Conservation (phyloP, 1,140 invertebrate genomes). For the Bathynomus jamesi region DNA sequence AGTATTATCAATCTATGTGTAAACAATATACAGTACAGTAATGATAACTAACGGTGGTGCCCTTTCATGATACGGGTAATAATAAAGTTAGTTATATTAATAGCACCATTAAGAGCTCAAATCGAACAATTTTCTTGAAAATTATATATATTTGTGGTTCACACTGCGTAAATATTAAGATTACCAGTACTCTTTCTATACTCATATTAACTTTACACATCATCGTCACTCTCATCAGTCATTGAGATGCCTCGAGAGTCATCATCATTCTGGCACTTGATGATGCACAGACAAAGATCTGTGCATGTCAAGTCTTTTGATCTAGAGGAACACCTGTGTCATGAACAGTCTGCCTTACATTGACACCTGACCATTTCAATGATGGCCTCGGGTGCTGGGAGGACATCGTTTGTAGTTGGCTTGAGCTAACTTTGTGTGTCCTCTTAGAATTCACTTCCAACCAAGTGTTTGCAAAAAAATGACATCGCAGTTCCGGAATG, state of each 20-base stretch:
- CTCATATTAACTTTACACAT: no score
- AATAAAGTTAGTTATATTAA: no score
- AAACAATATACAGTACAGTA: no score
- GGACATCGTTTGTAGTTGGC: slow-evolving; percentile 3
- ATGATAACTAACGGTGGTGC: no score
- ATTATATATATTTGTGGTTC: no score
- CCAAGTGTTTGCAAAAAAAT: slow-evolving; percentile 13
- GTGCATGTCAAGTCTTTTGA: not conserved
- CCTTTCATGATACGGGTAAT: no score
- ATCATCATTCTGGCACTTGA: not conserved
- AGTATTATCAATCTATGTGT: no score
- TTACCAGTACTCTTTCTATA: no score
- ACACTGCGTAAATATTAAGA: no score
- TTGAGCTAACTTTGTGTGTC: slow-evolving; percentile 3
- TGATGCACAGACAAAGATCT: not conserved
- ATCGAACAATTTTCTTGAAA: no score
- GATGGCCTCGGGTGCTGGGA: not conserved
- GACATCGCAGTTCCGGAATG: slow-evolving; percentile 16
- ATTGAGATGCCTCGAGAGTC: not conserved
- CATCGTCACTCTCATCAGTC: not conserved
- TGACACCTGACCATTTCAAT: slow-evolving; percentile 21
- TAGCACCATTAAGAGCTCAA: no score
- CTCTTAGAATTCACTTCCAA: slow-evolving; percentile 13
- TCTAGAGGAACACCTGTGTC: slow-evolving; percentile 14
- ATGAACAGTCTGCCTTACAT: not conserved